A percentile compares a stretch with the other conserved stretches of the same genome.
Conservation (phyloP, 1,140 invertebrate species). For the Tetraneura akinire region DNA sequence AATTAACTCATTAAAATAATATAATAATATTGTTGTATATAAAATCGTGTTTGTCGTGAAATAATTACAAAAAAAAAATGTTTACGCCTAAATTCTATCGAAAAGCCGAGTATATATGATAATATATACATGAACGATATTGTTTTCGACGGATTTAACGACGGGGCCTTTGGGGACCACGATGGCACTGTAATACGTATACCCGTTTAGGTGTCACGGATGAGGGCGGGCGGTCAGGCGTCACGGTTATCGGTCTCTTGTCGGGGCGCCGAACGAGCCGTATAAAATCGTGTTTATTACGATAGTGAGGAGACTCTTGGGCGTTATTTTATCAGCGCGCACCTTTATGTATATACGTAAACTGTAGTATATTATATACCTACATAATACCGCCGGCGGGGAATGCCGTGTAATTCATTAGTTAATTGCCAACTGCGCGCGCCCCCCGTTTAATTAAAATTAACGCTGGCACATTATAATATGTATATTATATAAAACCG, state of each 20-base stretch:
- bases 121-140: background rate
- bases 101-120: too few species aligned
- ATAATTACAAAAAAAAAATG: too few species aligned
- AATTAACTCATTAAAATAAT: too few species aligned
- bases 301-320: background rate
- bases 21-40: too few species aligned
- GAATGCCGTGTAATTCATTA: constrained; percentile 30
- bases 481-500: constrained; percentile 7
- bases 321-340: background rate
- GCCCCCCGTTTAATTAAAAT: constrained; percentile 47
- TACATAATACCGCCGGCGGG: background rate
- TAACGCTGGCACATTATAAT: background rate
- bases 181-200: too few species aligned
- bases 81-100: too few species aligned
- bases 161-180: background rate
- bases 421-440: constrained; percentile 36
- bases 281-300: background rate
- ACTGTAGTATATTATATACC: too few species aligned
- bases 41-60: too few species aligned
- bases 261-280: constrained; percentile 4
- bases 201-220: too few species aligned
- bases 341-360: background rate
- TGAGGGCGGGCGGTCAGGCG: too few species aligned
- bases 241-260: background rate
- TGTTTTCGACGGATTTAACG: constrained; percentile 13